Evolutionary conservation across 2,797 vertebrate species (phyloP).

Genomic region (Sebastes itinus): DNA sequence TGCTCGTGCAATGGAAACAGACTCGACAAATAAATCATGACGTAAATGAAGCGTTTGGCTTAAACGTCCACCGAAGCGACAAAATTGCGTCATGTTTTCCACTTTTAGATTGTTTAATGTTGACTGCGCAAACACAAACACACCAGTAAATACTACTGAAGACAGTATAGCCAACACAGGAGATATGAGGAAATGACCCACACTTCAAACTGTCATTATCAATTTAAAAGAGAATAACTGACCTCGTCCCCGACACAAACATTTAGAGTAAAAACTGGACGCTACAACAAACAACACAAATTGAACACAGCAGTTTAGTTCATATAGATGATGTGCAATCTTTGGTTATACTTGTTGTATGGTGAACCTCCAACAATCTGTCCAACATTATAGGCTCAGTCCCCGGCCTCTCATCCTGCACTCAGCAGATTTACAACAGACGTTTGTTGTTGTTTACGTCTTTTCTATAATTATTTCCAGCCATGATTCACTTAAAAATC

Average conservation of each 20-base stretch:
- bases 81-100: background rate
- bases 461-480: background rate
- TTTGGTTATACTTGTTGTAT: conserved; percentile 65
- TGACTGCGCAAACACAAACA: background rate
- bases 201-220: no score
- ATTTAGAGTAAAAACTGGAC: background rate
- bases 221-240: background rate
- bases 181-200: no score
- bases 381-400: background rate
- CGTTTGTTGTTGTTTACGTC: background rate
- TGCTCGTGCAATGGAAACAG: background rate
- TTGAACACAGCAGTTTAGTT: background rate
- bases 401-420: conserved; percentile 45
- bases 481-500: background rate
- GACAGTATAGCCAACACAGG: background rate
- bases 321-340: conserved; percentile 83
- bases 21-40: background rate
- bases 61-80: background rate
- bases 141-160: background rate
- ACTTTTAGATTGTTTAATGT: background rate
- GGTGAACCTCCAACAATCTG: conserved; percentile 60
- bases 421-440: background rate
- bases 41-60: background rate
- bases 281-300: background rate
- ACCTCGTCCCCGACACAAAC: background rate